Evolutionary conservation across 2,797 vertebrate genomes (phyloP).

Genomic region (Spinus olivaceus): DNA sequence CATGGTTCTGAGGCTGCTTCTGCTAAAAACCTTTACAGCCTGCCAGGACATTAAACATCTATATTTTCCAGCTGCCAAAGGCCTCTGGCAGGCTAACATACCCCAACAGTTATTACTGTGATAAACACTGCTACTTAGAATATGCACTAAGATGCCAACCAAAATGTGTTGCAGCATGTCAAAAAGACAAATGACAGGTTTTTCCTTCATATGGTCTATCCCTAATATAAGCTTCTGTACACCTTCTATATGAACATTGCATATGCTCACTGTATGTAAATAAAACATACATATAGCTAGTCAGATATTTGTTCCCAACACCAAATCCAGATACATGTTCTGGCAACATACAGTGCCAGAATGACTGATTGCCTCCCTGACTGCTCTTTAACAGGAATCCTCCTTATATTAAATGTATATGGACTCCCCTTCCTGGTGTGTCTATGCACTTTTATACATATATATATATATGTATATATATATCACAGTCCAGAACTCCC

Average conservation of each 20-base stretch:
- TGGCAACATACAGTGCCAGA: neutral
- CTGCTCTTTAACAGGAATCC: neutral
- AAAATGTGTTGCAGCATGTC: neutral
- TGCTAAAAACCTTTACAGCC: neutral
- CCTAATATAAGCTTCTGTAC: neutral
- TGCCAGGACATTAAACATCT: neutral
- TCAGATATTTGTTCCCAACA: neutral
- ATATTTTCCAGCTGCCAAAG: neutral
- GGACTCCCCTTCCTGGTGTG: neutral
- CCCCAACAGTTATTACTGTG: neutral
- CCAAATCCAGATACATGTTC: neutral
- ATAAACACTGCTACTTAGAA: neutral
- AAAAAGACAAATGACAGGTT: neutral
- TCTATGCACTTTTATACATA: neutral
- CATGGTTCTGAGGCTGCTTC: neutral
- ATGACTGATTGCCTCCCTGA: neutral
- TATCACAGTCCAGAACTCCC: neutral
- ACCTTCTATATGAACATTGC: neutral
- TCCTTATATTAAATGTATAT: neutral
- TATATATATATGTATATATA: too few relatives aligned
- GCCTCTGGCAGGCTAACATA: neutral
- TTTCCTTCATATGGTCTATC: neutral
- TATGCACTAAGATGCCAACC: rapidly evolving
- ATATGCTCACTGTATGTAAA: neutral
- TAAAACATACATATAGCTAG: neutral